phyloP scores from a whole-genome alignment of 2,888 invertebrate genomes.

The Drosophila paranaensis region DNA sequence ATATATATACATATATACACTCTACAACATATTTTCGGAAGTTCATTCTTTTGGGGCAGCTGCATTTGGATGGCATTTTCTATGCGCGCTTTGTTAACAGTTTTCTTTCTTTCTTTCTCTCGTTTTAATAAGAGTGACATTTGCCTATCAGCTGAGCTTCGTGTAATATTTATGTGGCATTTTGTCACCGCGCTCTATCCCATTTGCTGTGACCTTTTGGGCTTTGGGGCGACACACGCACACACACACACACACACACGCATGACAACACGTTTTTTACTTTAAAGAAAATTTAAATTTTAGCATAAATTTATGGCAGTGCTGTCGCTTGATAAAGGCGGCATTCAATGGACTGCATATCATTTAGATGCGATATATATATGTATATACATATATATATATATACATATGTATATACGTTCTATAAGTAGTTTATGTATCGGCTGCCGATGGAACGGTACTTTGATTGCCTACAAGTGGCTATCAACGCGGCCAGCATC shows the following conservation, averaged over 20 bases:
- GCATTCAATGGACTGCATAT: constrained; percentile 57
- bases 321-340: constrained; percentile 52
- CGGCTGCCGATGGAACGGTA: constrained; percentile 56
- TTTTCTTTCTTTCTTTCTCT: constrained; percentile 21
- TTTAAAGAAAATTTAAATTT: constrained; percentile 76
- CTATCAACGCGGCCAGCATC: constrained; percentile 25
- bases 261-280: constrained; percentile 43
- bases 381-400: constrained; percentile 30
- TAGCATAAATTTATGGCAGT: constrained; percentile 73
- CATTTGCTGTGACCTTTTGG: constrained; percentile 64
- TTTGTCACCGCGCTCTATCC: constrained; percentile 62
- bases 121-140: constrained; percentile 71
- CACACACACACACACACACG: constrained; percentile 18
- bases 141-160: constrained; percentile 66
- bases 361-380: constrained; percentile 54
- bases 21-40: constrained; percentile 52
- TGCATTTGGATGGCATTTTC: constrained; percentile 30
- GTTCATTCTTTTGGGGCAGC: constrained; percentile 46
- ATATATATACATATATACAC: background rate
- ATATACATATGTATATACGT: too few species aligned
- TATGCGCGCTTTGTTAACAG: constrained; percentile 34
- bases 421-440: constrained; percentile 59
- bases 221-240: constrained; percentile 23
- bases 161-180: constrained; percentile 75
- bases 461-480: constrained; percentile 60